Evolutionary conservation across 2,113 vertebrate species (phyloP).

Genomic region (Lepus americanus): DNA sequence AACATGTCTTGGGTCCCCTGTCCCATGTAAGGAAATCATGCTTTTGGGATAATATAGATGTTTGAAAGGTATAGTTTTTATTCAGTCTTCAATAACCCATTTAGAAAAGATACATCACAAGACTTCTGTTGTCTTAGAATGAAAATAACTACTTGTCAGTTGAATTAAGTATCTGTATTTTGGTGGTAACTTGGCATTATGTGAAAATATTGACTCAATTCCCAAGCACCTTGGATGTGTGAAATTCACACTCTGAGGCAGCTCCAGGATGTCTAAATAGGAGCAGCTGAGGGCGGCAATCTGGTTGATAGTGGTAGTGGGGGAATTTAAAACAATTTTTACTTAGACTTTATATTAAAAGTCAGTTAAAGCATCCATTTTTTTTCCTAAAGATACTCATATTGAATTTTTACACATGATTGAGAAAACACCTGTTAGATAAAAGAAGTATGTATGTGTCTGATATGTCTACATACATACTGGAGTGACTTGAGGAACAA

Average conservation of each 20-base stretch:
- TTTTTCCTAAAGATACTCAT: background rate
- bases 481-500: background rate
- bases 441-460: background rate
- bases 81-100: background rate
- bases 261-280: constrained; percentile 11
- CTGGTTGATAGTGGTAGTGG: background rate
- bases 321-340: background rate
- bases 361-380: background rate
- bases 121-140: background rate
- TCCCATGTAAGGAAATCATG: background rate
- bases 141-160: constrained; percentile 59
- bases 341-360: constrained; percentile 26
- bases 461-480: background rate
- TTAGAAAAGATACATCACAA: constrained; percentile 32
- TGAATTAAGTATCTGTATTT: constrained; percentile 64
- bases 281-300: constrained; percentile 39
- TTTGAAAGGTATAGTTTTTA: background rate
- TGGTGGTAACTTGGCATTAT: constrained; percentile 51
- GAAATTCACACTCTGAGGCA: constrained; percentile 46
- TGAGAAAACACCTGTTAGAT: background rate
- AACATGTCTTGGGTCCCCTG: background rate
- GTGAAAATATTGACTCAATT: constrained; percentile 72
- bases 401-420: background rate
- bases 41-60: background rate
- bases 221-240: constrained; percentile 52